Evolutionary conservation across 2,888 invertebrate genomes (phyloP).

Genomic region (Tupiocoris notatus): DNA sequence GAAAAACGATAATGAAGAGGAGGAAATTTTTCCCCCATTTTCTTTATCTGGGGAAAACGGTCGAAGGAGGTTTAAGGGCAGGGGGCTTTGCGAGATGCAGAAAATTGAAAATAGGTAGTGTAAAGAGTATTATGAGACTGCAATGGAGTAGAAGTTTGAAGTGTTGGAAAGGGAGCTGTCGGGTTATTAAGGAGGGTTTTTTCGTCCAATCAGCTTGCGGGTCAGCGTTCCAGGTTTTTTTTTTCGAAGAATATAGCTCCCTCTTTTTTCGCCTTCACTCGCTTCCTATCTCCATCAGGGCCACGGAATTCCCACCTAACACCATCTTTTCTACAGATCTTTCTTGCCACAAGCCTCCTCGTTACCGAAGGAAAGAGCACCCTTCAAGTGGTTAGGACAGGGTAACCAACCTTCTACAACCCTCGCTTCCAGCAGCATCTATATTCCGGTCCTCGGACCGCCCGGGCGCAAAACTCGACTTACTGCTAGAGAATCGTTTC

Average conservation of each 20-base stretch:
- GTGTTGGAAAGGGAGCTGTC: not conserved
- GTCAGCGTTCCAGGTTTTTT: not conserved
- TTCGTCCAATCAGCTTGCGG: slow-evolving; percentile 21
- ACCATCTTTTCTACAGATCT: not conserved
- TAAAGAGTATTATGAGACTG: not conserved
- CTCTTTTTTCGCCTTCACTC: not conserved
- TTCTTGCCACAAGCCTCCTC: not conserved
- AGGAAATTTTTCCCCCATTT: not conserved
- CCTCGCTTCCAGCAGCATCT: slow-evolving; percentile 10
- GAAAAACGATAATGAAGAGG: not conserved
- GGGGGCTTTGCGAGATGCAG: not conserved
- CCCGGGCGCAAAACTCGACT: slow-evolving; percentile 30
- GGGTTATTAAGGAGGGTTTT: slow-evolving; percentile 21
- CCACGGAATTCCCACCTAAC: not conserved
- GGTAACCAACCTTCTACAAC: not conserved
- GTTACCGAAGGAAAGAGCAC: slow-evolving; percentile 39
- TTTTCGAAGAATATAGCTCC: not conserved
- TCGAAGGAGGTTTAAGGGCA: not conserved
- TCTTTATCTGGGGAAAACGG: slow-evolving; percentile 6
- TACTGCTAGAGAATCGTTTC: slow-evolving; percentile 33
- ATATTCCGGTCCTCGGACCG: slow-evolving; percentile 26
- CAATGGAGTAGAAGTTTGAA: not conserved
- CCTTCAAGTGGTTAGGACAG: slow-evolving; percentile 40
- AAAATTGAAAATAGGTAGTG: slow-evolving; percentile 25
- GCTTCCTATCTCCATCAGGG: not conserved